Evolutionary conservation across 92 coral and sea anemone genomes (phyloP).

Genomic region (Parazoanthus atlanticus): DNA sequence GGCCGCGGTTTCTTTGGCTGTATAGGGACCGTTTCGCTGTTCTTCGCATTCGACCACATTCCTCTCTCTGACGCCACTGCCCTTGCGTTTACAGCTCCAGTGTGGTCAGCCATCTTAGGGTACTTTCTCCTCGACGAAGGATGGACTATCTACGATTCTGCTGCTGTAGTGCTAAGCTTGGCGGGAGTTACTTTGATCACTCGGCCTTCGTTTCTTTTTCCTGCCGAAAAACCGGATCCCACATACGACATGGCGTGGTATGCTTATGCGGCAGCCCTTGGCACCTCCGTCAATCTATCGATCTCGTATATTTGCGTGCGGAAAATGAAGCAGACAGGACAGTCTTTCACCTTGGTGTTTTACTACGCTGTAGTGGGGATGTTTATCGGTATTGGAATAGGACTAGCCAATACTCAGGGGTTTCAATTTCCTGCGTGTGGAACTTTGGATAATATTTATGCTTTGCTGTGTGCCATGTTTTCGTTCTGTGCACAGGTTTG

Average conservation of each 20-base stretch:
- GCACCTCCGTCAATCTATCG: background rate
- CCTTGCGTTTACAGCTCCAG: background rate
- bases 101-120: background rate
- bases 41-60: background rate
- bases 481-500: constrained; percentile 4
- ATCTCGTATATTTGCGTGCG: constrained; percentile 2
- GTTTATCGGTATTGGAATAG: background rate
- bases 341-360: background rate
- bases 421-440: background rate
- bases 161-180: background rate
- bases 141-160: background rate
- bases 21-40: background rate
- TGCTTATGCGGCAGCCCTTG: background rate
- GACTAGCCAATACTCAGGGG: background rate
- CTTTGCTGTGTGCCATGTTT: background rate
- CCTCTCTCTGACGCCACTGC: background rate
- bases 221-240: background rate
- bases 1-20: background rate
- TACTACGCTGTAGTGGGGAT: background rate
- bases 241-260: background rate
- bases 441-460: background rate
- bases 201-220: background rate
- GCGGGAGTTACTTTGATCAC: background rate
- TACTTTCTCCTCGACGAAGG: background rate
- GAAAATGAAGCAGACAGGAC: background rate